phyloP scores from a whole-genome alignment of 30 jellyfish, hydroid and myxozoan species.

The Pelagia noctiluca region DNA sequence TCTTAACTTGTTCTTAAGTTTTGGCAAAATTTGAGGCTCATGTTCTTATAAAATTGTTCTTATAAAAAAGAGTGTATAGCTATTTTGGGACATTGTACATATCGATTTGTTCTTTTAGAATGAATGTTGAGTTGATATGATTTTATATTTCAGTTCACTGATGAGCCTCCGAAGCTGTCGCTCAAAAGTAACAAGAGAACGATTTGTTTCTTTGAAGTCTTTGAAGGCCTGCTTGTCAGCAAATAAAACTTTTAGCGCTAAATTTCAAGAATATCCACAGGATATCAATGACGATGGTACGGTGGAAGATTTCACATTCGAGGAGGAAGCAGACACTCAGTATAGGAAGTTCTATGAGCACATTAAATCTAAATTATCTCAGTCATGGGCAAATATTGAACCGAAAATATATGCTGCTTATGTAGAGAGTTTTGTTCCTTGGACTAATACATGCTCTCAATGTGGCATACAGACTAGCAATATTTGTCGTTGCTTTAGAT shows the following conservation, averaged over 20 bases:
- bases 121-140: background rate
- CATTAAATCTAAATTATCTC: constrained; percentile 2
- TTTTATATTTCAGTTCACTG: background rate
- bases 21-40: too few relatives aligned
- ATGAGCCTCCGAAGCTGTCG: constrained; percentile 21
- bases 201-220: constrained; percentile 6
- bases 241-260: background rate
- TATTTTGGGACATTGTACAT: too few relatives aligned
- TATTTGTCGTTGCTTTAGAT: constrained; percentile 22
- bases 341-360: constrained; percentile 1
- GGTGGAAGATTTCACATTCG: constrained; percentile 18
- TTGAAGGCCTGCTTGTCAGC: constrained; percentile 11
- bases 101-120: constrained; percentile 6
- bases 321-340: constrained; percentile 8
- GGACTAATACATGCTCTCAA: constrained; percentile 14
- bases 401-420: constrained; percentile 1
- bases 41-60: too few relatives aligned
- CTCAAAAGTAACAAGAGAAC: constrained; percentile 9
- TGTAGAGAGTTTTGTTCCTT: constrained; percentile 22
- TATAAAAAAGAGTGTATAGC: too few relatives aligned
- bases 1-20: too few relatives aligned
- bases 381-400: constrained; percentile 9
- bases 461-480: constrained; percentile 3
- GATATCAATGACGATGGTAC: constrained; percentile 3
- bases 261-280: background rate